Evolutionary conservation across 2,888 invertebrate species (phyloP).

Genomic region (Fissipunctia ypsillon): DNA sequence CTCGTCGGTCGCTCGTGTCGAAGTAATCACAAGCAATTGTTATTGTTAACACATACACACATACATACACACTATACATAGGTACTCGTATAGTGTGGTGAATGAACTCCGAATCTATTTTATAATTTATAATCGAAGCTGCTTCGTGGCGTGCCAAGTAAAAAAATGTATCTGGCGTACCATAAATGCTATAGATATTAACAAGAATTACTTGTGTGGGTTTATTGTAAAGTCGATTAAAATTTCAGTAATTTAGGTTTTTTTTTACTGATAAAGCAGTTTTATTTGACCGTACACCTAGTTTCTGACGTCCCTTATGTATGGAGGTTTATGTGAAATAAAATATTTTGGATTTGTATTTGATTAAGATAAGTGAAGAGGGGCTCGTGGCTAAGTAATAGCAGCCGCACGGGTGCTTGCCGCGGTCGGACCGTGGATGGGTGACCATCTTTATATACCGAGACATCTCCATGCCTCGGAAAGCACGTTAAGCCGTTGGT

Average conservation of each 20-base stretch:
- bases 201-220: conserved; percentile 16
- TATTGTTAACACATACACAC: conserved; percentile 65
- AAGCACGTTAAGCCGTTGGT: too few relatives aligned
- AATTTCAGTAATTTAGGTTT: background rate
- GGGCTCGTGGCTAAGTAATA: too few relatives aligned
- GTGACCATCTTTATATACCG: too few relatives aligned
- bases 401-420: too few relatives aligned
- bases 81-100: conserved; percentile 44
- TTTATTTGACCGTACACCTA: background rate
- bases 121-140: conserved; percentile 54
- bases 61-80: conserved; percentile 12
- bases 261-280: background rate
- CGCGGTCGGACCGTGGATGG: too few relatives aligned
- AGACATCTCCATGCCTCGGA: too few relatives aligned
- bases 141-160: conserved; percentile 54
- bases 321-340: background rate
- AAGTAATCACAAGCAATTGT: conserved; percentile 79
- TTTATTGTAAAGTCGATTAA: conserved; percentile 1
- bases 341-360: background rate
- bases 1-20: conserved; percentile 71
- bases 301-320: background rate
- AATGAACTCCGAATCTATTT: conserved; percentile 63
- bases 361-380: background rate
- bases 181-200: conserved; percentile 35
- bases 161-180: conserved; percentile 50